A percentile compares a stretch with the other conserved stretches of the same genome.
Evolutionary conservation across 2,888 invertebrate species (phyloP).

Genomic region (Pristionchus exspectatus): DNA sequence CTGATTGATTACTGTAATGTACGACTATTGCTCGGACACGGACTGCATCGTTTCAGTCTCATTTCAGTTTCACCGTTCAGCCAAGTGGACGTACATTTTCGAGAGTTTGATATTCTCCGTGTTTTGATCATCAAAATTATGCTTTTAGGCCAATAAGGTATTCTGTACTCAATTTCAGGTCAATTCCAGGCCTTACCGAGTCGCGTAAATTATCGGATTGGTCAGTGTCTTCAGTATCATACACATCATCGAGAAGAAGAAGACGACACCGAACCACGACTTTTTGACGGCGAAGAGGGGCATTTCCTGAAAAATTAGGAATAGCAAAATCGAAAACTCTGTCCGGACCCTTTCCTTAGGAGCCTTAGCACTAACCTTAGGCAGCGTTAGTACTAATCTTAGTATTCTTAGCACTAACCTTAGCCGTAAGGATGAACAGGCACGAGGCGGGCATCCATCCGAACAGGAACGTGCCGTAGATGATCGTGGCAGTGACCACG

Average conservation of each 20-base stretch:
- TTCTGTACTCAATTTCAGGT: no score
- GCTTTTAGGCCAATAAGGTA: no score
- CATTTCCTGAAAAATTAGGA: constrained; percentile 63
- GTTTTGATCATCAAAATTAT: no score
- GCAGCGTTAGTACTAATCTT: background rate
- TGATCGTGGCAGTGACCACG: constrained; percentile 84
- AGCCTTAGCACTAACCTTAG: no score
- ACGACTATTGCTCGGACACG: no score
- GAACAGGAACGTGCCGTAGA: constrained; percentile 81
- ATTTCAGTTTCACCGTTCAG: background rate
- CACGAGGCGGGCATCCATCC: constrained; percentile 85
- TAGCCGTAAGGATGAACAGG: constrained; percentile 82
- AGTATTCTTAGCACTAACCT: constrained; percentile 28
- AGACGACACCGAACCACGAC: constrained; percentile 56
- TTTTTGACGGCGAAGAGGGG: constrained; percentile 58
- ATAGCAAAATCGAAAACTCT: no score
- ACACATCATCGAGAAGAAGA: constrained; percentile 81
- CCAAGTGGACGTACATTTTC: background rate
- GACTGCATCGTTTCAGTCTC: background rate
- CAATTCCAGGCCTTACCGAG: constrained; percentile 58
- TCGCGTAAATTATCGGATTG: constrained; percentile 85
- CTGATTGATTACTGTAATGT: no score
- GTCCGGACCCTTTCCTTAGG: no score
- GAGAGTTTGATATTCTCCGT: no score
- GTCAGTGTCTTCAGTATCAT: constrained; percentile 84